A percentile compares a stretch with the other conserved stretches of the same genome.
Conservation (phyloP, 53 echinoderm and acorn worm genomes). For the Hippasteria phrygiana region DNA sequence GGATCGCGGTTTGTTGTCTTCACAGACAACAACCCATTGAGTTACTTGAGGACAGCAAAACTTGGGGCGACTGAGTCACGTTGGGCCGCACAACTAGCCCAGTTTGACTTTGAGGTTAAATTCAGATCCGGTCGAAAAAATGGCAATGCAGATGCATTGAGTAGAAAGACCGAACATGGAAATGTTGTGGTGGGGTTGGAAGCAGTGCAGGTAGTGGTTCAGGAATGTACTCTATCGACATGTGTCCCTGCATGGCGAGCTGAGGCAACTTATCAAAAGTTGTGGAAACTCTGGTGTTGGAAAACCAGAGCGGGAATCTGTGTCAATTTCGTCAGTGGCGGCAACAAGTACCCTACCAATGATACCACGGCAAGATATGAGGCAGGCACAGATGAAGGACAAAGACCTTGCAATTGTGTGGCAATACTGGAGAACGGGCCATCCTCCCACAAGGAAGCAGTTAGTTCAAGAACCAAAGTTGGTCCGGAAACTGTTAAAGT, state of each 20-base stretch:
- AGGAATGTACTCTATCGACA: neutral
- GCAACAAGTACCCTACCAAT: constrained; percentile 37
- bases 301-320: neutral
- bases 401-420: constrained; percentile 14
- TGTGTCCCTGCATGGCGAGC: constrained; percentile 3
- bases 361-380: constrained; percentile 19
- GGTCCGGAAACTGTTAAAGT: constrained; percentile 12
- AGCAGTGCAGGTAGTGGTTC: neutral
- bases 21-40: constrained; percentile 63
- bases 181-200: constrained; percentile 6
- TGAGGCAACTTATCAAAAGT: neutral
- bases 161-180: constrained; percentile 38
- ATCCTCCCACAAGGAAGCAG: constrained; percentile 1
- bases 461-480: constrained; percentile 28
- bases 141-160: constrained; percentile 52
- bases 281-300: neutral
- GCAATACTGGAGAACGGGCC: constrained; percentile 7
- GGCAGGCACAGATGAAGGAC: constrained; percentile 39
- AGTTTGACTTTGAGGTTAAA: constrained; percentile 46
- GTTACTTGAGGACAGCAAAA: constrained; percentile 57
- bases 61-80: constrained; percentile 48
- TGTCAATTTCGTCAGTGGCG: neutral
- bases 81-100: constrained; percentile 50
- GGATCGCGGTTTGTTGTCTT: constrained; percentile 38
- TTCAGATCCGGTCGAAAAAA: constrained; percentile 21